Evolutionary conservation across 1,140 invertebrate species (phyloP), one percentile per base, ranked within the genome.

Genomic region (Wasmannia auropunctata): DNA sequence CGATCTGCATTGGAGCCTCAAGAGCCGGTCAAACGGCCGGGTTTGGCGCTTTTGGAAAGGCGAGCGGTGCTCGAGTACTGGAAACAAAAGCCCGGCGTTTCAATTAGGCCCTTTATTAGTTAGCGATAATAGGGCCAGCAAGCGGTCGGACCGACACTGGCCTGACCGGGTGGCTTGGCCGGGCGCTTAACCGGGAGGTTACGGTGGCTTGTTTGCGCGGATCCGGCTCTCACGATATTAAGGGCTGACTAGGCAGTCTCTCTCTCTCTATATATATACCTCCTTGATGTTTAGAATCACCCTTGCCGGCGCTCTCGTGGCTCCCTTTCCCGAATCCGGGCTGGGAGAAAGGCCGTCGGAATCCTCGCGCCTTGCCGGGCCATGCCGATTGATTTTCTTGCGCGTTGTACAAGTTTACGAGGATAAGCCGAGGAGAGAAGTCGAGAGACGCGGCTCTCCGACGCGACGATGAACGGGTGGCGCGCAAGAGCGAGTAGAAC

Each of bases 91-190:
- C 87, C 89, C 91, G 92, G 92, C 91, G 90, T 94, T 95, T 94
- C 94, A 95, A 95, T 95, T 94, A 94, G 92, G 91, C 91, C 92
- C 92, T 93, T 93, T 94, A 95, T 95, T 95, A 95, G 94, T 94
- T 93, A 92, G 92, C 91, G 93, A 94, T 95, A 95, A 95, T 94
- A 94, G 93, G 90, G 90, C 91, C 88, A 92, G 86, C 89, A 86
- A n/a, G 86, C 86, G 86, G 87, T 90, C 86, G 85, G 79, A 86
- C 56, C 83, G 74, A 70, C 76, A 87, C 86, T 31, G 85, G 25
- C 10, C 62, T n/a, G 51, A 70, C 58, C 40, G 90, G 69, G 51
- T 28, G 74, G 92, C 93, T 46, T 94, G 94, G 93, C 88, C 88
- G 92, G n/a, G 92, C 92, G 94, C 93, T 95, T 94, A 95, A 91